These are phyloP conservation scores for Ornithorhynchus anatinus DNA, from an alignment of 2,113 vertebrate species.

Conservation along the genomic window DNA sequence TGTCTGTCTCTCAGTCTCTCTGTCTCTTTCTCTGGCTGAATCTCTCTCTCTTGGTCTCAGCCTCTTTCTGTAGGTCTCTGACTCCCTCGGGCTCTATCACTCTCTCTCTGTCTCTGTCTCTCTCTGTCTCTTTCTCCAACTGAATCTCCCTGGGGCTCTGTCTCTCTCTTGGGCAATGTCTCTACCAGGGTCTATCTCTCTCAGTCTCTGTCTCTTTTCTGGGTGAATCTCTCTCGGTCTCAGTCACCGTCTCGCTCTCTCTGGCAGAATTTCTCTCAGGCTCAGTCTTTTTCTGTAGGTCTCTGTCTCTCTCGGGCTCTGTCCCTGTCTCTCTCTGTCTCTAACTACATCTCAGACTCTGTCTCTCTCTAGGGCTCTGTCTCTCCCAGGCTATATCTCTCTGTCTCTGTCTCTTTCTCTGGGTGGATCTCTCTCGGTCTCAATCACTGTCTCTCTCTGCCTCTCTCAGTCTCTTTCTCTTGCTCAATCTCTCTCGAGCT, in stretches of 20 bases:
- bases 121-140: background rate
- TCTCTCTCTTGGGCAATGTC: background rate
- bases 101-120: background rate
- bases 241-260: background rate
- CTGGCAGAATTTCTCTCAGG: background rate
- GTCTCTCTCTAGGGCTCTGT: background rate
- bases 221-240: background rate
- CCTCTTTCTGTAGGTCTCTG: background rate
- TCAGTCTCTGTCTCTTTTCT: background rate
- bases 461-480: background rate
- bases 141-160: background rate
- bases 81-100: background rate
- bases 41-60: background rate
- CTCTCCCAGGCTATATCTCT: background rate
- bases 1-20: background rate
- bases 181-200: too few relatives aligned
- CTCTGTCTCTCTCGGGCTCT: background rate
- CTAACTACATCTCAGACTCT: background rate
- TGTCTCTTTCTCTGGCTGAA: background rate
- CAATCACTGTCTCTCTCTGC: background rate
- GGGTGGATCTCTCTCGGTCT: background rate
- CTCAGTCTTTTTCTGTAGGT: too few relatives aligned
- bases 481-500: too few relatives aligned
- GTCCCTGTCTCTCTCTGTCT: background rate
- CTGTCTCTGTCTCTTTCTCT: too few relatives aligned